Percentiles rank a stretch among this genome's conserved stretches.
phyloP scores from a whole-genome alignment of 2,888 invertebrate genomes.

The Cheilosia variabilis region DNA sequence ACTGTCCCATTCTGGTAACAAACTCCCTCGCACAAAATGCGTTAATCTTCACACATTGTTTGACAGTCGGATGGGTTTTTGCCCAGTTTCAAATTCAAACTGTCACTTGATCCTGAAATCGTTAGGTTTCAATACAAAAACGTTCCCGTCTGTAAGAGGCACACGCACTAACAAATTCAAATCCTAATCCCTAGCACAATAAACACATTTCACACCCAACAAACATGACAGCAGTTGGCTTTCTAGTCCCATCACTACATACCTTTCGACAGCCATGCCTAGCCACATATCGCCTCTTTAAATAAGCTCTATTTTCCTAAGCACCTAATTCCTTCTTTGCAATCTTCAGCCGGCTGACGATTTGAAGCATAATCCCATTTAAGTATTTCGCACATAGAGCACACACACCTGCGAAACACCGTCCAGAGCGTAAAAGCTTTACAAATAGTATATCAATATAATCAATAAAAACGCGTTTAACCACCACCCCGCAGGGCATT shows the following conservation, averaged over 20 bases:
- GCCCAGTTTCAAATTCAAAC: too few relatives aligned
- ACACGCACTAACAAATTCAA: not conserved
- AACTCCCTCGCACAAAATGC: too few relatives aligned
- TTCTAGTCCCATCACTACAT: slow-evolving; percentile 34
- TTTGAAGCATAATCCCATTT: slow-evolving; percentile 21
- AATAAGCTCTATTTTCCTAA: slow-evolving; percentile 48
- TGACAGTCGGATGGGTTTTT: too few relatives aligned
- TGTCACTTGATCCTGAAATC: too few relatives aligned
- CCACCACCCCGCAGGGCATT: not conserved
- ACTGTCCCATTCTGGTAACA: too few relatives aligned
- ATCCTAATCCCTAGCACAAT: slow-evolving; percentile 24
- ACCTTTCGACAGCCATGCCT: slow-evolving; percentile 52
- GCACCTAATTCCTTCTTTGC: slow-evolving; percentile 22
- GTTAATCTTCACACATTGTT: too few relatives aligned
- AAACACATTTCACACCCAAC: slow-evolving; percentile 21
- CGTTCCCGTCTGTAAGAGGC: not conserved
- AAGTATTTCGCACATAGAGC: slow-evolving; percentile 27
- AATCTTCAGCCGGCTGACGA: not conserved
- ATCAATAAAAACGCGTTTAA: slow-evolving; percentile 49
- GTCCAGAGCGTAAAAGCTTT: slow-evolving; percentile 48
- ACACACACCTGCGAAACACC: slow-evolving; percentile 2
- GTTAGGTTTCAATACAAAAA: not conserved
- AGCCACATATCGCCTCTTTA: slow-evolving; percentile 49
- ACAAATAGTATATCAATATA: slow-evolving; percentile 43
- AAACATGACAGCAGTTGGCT: not conserved